These are phyloP conservation scores for Trypoxylus dichotomus DNA, from an alignment of 1,140 invertebrate species.

Conservation along the genomic window DNA sequence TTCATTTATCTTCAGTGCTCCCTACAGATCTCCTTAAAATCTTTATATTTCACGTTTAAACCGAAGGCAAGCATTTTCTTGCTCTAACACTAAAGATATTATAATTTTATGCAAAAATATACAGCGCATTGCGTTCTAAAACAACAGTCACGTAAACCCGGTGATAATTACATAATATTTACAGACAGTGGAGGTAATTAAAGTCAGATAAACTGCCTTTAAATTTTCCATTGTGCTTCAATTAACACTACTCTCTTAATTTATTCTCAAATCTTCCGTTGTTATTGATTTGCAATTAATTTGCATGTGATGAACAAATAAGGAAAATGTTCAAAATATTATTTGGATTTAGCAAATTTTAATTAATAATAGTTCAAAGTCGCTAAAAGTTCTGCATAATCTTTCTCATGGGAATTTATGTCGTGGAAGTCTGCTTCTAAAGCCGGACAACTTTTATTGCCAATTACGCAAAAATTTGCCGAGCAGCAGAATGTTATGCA, in stretches of 20 bases:
- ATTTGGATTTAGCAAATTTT: not conserved
- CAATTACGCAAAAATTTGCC: conserved; percentile 21
- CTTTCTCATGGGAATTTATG: not conserved
- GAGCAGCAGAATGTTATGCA: conserved; percentile 5
- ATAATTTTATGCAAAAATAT: conserved; percentile 21
- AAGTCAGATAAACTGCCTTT: not conserved
- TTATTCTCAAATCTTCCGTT: not conserved
- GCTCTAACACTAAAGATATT: not conserved
- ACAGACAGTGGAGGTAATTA: conserved; percentile 5
- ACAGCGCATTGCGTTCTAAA: not conserved
- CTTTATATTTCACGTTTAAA: not conserved
- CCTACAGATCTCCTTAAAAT: not conserved
- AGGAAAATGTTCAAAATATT: too few species aligned
- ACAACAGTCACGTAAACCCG: not conserved
- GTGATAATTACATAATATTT: conserved; percentile 14
- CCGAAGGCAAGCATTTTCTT: not conserved
- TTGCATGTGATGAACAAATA: too few species aligned
- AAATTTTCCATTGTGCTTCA: not conserved
- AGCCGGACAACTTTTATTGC: not conserved
- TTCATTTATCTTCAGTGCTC: too few species aligned
- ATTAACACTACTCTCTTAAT: not conserved
- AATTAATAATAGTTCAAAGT: not conserved
- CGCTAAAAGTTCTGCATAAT: not conserved
- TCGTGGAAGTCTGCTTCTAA: not conserved
- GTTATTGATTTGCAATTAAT: too few species aligned